Base-by-base conservation (phyloP, 2,797 vertebrate genomes). In the Galaxias olidus region DNA sequence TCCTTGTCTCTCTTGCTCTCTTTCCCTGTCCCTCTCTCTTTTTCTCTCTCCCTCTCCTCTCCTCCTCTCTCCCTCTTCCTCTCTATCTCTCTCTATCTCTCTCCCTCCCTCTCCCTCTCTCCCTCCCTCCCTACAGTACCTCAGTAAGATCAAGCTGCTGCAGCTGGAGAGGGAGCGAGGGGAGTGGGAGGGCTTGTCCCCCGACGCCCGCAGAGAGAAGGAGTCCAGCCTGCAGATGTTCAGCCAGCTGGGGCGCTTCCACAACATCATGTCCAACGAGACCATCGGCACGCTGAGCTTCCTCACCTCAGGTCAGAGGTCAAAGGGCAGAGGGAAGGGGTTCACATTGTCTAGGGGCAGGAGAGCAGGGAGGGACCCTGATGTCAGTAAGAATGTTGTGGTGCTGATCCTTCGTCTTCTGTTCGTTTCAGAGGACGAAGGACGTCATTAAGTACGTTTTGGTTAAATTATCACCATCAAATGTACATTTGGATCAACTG, bases 261-360 rank as follows among this genome's bases (percentile, higher is more conserved):
- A 99, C 88, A 99, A 99, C 84, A 99, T 99, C 83, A 99, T 99
- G 97, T 99, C 98, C 56, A 99, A 98, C 0, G 98, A 99, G 85
- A 99, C 98, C 61, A 99, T 99, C 1, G 95, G 97, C 69, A 99
- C 98, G 0, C 90, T 99, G 84, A 92, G 96, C 75, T 99, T 98
- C 86, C 94, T 99, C 64, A 99, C 97, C 65, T 98, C 96, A 72
- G 97, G 98, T 99, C 81, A 87, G 30, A 30, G 30, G 30, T 30
- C 30, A 30, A 30, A 30, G 30, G 88, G 40, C 56, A 59, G 65
- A 62, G 54, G 51, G 52, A 1, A 9, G 49, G 9, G 45, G 5
- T 43, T 9, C 46, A 59, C n/a, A n/a, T n/a, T 63, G 1, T 14
- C 49, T 13, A 4, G 59, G 53, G 20, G 15, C 3, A 11, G 47